Conservation (phyloP, 2,888 invertebrate species). For the Vesta saturnalis region DNA sequence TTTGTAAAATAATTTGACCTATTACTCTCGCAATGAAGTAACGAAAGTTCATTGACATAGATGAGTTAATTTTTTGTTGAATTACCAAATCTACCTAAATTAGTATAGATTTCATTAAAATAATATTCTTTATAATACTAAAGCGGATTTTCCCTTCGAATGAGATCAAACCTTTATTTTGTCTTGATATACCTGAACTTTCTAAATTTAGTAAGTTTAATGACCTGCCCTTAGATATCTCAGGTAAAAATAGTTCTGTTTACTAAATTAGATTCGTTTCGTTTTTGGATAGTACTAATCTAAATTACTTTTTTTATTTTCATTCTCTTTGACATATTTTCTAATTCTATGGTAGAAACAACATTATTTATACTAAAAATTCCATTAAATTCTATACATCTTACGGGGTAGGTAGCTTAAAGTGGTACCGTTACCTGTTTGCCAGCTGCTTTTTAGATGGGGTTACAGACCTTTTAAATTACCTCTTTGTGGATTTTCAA, state of each 20-base stretch:
- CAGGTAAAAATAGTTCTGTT: constrained; percentile 4
- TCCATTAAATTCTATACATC: background rate
- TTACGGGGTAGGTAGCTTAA: constrained; percentile 8
- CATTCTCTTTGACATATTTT: background rate
- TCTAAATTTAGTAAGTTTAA: constrained; percentile 2
- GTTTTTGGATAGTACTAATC: background rate
- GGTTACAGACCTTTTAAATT: constrained; percentile 23
- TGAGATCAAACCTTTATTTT: background rate
- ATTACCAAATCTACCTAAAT: background rate
- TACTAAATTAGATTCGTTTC: background rate
- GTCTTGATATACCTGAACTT: background rate
- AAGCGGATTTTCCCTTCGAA: background rate
- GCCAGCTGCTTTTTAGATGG: constrained; percentile 22
- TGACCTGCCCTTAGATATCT: background rate
- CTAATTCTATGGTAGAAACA: background rate
- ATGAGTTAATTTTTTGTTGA: background rate
- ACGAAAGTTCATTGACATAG: constrained; percentile 7
- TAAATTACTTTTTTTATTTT: background rate
- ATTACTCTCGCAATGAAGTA: constrained; percentile 16
- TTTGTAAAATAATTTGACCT: constrained; percentile 33
- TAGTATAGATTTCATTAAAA: too few relatives aligned
- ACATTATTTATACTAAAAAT: background rate
- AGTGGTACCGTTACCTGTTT: constrained; percentile 21
- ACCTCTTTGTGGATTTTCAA: constrained; percentile 2
- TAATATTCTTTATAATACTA: background rate